These are phyloP conservation scores for Apodemus agrarius DNA, from an alignment of 2,797 vertebrate genomes.

Conservation along the genomic window DNA sequence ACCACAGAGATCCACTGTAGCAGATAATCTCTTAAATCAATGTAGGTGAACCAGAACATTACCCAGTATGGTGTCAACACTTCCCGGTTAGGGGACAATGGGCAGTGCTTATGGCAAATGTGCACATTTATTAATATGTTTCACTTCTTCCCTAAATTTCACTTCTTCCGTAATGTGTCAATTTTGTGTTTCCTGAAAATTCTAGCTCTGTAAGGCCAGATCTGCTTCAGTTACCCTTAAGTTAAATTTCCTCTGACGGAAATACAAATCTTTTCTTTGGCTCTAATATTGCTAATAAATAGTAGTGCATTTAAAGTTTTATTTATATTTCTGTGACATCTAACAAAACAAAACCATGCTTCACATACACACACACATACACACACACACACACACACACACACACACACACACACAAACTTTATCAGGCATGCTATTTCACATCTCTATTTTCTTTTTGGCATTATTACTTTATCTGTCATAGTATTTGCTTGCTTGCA, in stretches of 20 bases:
- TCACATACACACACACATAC: no score
- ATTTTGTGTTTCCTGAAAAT: neutral
- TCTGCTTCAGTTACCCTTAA: neutral
- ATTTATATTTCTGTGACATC: neutral
- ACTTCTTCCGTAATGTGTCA: neutral
- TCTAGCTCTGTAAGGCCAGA: neutral
- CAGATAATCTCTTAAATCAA: neutral
- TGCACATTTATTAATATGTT: neutral
- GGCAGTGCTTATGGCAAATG: neutral
- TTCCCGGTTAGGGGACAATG: neutral
- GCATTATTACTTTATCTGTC: neutral
- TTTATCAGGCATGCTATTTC: neutral
- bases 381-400: no score
- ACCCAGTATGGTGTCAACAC: rapidly evolving
- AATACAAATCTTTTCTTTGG: neutral
- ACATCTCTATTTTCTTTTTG: neutral
- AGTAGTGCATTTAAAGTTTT: neutral
- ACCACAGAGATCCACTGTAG: neutral
- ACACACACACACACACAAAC: neutral
- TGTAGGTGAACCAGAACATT: neutral
- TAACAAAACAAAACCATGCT: neutral
- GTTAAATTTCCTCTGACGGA: neutral
- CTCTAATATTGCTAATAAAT: neutral
- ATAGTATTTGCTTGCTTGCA: neutral
- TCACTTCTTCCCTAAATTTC: neutral